These are phyloP conservation scores for Varanus salvator DNA, from an alignment of 2,113 vertebrate species.

Conservation along the genomic window DNA sequence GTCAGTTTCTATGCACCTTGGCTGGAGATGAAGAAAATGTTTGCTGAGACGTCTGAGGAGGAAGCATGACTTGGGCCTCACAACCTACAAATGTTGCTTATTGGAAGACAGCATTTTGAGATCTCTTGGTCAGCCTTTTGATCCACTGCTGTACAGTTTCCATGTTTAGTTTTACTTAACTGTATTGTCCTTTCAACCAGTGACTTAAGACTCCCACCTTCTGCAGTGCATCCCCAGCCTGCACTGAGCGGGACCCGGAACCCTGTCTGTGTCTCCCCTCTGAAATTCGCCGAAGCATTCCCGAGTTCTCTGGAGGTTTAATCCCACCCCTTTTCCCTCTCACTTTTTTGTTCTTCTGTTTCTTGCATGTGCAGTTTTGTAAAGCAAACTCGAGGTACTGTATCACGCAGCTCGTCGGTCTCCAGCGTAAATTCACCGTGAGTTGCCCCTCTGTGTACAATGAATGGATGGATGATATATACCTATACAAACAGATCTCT, in stretches of 20 bases:
- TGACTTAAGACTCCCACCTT: conserved; percentile 47
- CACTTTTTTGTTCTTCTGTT: conserved; percentile 83
- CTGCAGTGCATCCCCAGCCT: conserved; percentile 54
- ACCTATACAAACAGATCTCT: conserved; percentile 26
- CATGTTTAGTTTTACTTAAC: neutral
- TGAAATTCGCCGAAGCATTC: conserved; percentile 31
- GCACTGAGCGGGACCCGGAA: conserved; percentile 5
- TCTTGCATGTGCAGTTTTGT: conserved; percentile 98
- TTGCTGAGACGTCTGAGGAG: no score
- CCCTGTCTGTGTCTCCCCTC: conserved; percentile 55
- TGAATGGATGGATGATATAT: conserved; percentile 68
- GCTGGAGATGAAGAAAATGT: no score
- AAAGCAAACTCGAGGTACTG: conserved; percentile 93
- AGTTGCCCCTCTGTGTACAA: conserved; percentile 86
- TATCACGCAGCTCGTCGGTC: conserved; percentile 94
- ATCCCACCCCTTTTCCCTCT: conserved; percentile 75
- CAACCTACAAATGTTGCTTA: neutral
- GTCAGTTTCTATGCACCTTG: no score
- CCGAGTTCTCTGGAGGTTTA: conserved; percentile 35
- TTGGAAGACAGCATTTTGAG: neutral
- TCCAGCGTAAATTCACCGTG: conserved; percentile 98
- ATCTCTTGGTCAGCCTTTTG: conserved; percentile 6
- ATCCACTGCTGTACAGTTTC: conserved; percentile 37
- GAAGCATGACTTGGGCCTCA: no score
- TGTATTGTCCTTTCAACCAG: conserved; percentile 1